Evolutionary conservation across 2,797 vertebrate species (phyloP).

Genomic region (Simalia tracyae): DNA sequence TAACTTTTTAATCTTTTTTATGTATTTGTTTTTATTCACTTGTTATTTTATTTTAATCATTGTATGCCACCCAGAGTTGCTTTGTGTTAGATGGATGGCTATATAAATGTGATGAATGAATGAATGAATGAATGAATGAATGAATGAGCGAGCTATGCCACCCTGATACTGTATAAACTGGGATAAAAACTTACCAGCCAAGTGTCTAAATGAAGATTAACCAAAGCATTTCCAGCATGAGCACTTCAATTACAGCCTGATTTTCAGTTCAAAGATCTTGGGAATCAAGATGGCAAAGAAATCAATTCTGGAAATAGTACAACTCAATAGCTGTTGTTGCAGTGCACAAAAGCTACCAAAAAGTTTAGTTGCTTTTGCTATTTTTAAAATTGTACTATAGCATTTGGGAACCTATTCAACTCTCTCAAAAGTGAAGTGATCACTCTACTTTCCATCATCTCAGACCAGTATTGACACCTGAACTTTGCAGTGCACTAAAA

Average conservation of each 20-base stretch:
- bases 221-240: not conserved
- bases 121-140: too few relatives aligned
- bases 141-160: not conserved
- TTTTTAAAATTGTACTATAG: not conserved
- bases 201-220: not conserved
- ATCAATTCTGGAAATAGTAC: not conserved
- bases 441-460: not conserved
- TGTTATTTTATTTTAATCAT: too few relatives aligned
- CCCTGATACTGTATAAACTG: not conserved
- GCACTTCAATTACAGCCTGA: not conserved
- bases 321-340: not conserved
- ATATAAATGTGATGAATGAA: too few relatives aligned
- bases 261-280: not conserved
- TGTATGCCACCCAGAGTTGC: too few relatives aligned
- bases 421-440: not conserved
- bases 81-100: too few relatives aligned
- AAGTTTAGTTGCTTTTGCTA: not conserved
- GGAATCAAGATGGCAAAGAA: not conserved
- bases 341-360: not conserved
- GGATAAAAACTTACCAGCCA: not conserved
- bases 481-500: not conserved
- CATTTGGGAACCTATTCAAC: not conserved
- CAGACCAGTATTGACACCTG: slow-evolving; percentile 25
- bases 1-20: too few relatives aligned
- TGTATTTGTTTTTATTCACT: too few relatives aligned